Conservation (phyloP, 2,113 vertebrate species). For the Bujurquina vittata region DNA sequence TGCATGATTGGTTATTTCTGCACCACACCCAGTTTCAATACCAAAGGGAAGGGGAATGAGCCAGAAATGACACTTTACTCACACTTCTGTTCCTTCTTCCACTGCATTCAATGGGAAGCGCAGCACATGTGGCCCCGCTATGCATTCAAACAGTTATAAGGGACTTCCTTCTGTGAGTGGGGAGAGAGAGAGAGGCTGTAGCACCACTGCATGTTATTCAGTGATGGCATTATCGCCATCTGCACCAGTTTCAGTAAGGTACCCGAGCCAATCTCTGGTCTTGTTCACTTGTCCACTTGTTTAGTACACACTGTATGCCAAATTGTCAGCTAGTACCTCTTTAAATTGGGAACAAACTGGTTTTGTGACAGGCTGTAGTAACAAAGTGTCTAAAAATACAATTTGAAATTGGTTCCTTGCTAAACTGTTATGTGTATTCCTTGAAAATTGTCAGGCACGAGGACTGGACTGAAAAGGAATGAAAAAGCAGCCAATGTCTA, state of each 20-base stretch:
- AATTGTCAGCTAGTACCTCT: too few species aligned
- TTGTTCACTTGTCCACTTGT: too few species aligned
- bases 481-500: too few species aligned
- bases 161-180: background rate
- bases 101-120: background rate
- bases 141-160: background rate
- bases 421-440: too few species aligned
- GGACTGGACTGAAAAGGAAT: too few species aligned
- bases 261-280: too few species aligned
- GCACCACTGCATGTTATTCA: background rate
- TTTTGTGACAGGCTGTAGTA: too few species aligned
- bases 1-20: background rate
- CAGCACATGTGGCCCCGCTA: background rate
- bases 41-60: background rate
- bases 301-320: too few species aligned
- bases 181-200: background rate
- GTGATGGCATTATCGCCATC: background rate
- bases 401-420: too few species aligned
- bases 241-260: background rate
- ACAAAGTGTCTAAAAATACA: too few species aligned
- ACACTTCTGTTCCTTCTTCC: background rate
- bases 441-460: too few species aligned
- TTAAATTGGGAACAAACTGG: too few species aligned
- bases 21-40: constrained; percentile 24
- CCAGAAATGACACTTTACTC: background rate